Base-by-base conservation (phyloP, 1,140 invertebrate species). In the Heliconius himera region DNA sequence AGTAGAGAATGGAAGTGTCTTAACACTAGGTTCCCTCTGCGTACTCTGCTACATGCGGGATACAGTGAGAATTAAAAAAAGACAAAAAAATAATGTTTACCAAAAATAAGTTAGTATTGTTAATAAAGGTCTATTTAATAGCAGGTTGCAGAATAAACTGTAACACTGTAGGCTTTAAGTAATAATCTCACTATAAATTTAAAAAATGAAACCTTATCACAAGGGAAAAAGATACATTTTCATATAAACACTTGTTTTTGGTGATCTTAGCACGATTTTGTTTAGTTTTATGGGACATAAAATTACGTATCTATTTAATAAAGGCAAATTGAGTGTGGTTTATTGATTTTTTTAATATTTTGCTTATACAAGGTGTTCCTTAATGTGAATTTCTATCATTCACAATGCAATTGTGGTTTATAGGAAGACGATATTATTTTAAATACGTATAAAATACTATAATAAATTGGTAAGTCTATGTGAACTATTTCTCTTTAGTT, bases 241-340 rank as follows among this genome's bases (percentile, higher is more conserved):
- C 8, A 6, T 60, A 3, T 2, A 60, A 22, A n/a, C 1, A 2
- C 8, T 0, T n/a, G 0, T 60, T 60, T 60, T 22, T n/a, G 54
- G 20, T 60, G 54, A 60, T 60, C 54, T 60, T 22, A 60, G n/a
- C n/a, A 26, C 54, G 54, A 26, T 60, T 60, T 60, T 60, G 54
- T 60, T 60, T 60, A 60, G 54, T 60, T 60, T 60, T 60, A 60
- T 60, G 54, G 54, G 9, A 66, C 56, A 66, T 66, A 66, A 66
- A 66, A 26, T 66, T 66, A 66, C 56, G 56, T 66, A 66, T 22
- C 8, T 66, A 13, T 26, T 29, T 66, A 66, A 66, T 66, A 66
- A 66, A 66, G 9, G 22, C 22, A 66, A 66, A 66, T 66, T 66
- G 56, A 66, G 22, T 66, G 56, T 66, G 56, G 22, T 66, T 66